Evolutionary conservation across 2,113 vertebrate species (phyloP).

Genomic region (Bucco capensis): DNA sequence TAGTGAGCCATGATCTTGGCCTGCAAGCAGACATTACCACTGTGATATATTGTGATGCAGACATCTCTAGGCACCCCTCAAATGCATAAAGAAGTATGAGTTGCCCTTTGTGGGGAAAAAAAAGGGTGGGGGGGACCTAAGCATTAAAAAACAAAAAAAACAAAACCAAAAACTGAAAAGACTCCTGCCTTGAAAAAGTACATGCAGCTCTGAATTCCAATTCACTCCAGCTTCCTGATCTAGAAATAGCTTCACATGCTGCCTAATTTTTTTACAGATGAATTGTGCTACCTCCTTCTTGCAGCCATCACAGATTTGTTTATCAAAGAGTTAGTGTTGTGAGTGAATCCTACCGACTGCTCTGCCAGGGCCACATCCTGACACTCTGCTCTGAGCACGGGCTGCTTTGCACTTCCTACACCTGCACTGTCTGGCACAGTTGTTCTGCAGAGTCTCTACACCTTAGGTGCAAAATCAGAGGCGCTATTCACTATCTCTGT

Average conservation of each 20-base stretch:
- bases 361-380: slow-evolving; percentile 8
- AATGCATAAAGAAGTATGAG: background rate
- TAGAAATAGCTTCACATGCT: slow-evolving; percentile 50
- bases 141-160: background rate
- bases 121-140: background rate
- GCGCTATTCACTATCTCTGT: slow-evolving; percentile 18
- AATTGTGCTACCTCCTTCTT: slow-evolving; percentile 59
- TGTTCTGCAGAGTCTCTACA: slow-evolving; percentile 11
- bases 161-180: background rate
- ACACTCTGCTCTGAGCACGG: background rate
- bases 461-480: background rate
- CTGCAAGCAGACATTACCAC: background rate
- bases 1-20: slow-evolving; percentile 12
- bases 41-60: slow-evolving; percentile 12
- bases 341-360: slow-evolving; percentile 12
- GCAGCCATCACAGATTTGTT: slow-evolving; percentile 13
- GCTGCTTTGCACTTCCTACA: slow-evolving; percentile 13
- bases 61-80: background rate
- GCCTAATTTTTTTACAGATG: slow-evolving; percentile 60
- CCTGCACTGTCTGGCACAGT: background rate
- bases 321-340: background rate
- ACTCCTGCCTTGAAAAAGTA: slow-evolving; percentile 18
- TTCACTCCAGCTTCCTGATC: slow-evolving; percentile 44
- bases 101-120: background rate
- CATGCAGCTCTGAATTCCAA: background rate